phyloP scores from a whole-genome alignment of 2,113 vertebrate species.

The Rhagologus leucostigma region DNA sequence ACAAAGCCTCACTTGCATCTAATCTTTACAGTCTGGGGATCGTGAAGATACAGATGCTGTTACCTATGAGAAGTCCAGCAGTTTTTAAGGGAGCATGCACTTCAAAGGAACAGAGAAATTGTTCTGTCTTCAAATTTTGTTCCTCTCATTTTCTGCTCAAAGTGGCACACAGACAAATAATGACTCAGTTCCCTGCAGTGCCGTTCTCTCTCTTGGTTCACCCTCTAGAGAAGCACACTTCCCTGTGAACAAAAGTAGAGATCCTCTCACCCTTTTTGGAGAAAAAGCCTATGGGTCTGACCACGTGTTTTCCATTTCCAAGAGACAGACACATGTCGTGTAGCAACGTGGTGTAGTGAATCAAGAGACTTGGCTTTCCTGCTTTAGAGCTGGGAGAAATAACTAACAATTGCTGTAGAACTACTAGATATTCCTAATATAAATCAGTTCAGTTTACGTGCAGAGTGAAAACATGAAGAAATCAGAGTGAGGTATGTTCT shows the following conservation, averaged over 20 bases:
- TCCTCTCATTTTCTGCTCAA: not conserved
- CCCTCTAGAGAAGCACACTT: not conserved
- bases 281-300: not conserved
- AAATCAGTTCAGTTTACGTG: not conserved
- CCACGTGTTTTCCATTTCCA: not conserved
- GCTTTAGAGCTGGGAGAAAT: not conserved
- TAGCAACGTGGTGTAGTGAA: not conserved
- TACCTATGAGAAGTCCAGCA: not conserved
- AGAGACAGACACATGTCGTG: not conserved
- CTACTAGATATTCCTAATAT: not conserved
- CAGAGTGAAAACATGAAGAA: not conserved
- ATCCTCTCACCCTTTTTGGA: not conserved
- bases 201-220: not conserved
- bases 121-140: not conserved
- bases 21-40: not conserved
- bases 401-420: not conserved
- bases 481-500: not conserved
- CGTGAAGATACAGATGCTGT: not conserved
- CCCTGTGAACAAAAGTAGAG: accelerated
- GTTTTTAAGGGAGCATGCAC: not conserved
- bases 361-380: not conserved
- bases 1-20: not conserved
- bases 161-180: not conserved
- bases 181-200: not conserved
- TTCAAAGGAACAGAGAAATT: not conserved